Evolutionary conservation across 2,797 vertebrate genomes (phyloP).

Genomic region (Neosalanx taihuensis): DNA sequence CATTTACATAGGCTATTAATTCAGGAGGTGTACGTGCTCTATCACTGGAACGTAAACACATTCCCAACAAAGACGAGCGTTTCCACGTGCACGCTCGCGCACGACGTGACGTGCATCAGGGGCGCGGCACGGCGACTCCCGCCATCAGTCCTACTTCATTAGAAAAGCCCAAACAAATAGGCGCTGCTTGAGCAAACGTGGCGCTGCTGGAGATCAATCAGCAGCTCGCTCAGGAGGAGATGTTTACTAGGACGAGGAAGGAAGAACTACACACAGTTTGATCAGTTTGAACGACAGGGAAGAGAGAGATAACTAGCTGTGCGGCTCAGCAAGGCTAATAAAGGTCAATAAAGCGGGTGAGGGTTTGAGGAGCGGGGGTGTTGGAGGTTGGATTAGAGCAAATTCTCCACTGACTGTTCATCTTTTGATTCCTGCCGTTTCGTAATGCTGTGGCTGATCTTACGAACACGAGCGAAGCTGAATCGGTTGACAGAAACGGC

Average conservation of each 20-base stretch:
- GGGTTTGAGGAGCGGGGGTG: not conserved
- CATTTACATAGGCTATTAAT: constrained; percentile 34
- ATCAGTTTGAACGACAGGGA: constrained; percentile 1
- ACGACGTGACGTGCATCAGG: constrained; percentile 12
- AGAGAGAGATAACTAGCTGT: not conserved
- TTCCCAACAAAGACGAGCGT: not conserved
- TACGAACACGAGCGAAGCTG: not conserved
- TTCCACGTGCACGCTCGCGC: not conserved
- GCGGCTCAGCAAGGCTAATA: not conserved
- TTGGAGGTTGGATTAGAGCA: no score
- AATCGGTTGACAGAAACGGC: not conserved
- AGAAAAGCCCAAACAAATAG: constrained; percentile 44
- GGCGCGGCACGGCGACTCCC: constrained; percentile 9
- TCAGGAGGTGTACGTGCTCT: constrained; percentile 19
- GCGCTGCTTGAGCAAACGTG: constrained; percentile 27
- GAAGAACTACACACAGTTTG: not conserved
- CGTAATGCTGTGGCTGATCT: not conserved
- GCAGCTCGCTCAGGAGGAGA: constrained; percentile 27
- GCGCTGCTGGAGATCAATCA: constrained; percentile 38
- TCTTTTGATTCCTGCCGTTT: not conserved
- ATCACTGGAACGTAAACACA: not conserved
- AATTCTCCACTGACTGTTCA: not conserved
- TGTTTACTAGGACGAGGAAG: constrained; percentile 31
- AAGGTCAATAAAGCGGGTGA: not conserved
- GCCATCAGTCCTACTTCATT: constrained; percentile 47